Conservation (phyloP, 2,113 vertebrate species). For the Brienomyrus brachyistius region DNA sequence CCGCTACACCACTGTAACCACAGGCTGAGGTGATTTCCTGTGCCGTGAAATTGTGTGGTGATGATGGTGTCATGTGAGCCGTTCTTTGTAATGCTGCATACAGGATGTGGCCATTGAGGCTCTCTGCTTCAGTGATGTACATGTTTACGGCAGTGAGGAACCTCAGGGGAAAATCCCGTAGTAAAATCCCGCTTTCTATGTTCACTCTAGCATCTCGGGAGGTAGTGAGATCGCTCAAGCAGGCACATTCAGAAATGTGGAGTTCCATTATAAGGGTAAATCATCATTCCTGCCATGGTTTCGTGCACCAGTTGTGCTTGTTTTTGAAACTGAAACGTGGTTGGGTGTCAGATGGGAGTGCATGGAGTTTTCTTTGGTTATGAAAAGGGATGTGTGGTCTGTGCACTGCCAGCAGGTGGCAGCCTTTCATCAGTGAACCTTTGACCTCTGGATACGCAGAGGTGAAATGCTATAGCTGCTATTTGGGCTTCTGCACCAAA, state of each 20-base stretch:
- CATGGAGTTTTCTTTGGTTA: not conserved
- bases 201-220: not conserved
- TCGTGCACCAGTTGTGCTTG: not conserved
- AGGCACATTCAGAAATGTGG: not conserved
- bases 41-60: not conserved
- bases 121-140: not conserved
- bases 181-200: not conserved
- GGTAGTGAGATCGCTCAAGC: not conserved
- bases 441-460: not conserved
- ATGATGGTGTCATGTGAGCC: not conserved
- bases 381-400: not conserved
- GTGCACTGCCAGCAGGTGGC: not conserved
- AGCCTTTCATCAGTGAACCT: not conserved
- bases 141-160: not conserved
- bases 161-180: not conserved
- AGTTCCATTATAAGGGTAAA: not conserved
- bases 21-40: not conserved
- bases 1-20: not conserved
- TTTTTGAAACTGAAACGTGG: not conserved
- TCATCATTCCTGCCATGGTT: not conserved
- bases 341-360: not conserved
- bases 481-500: no score
- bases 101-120: not conserved
- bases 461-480: no score
- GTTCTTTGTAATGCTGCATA: not conserved